Percentiles rank a stretch among this genome's conserved stretches.
phyloP scores from a whole-genome alignment of 2,888 invertebrate species.

The Agrilus biguttatus region DNA sequence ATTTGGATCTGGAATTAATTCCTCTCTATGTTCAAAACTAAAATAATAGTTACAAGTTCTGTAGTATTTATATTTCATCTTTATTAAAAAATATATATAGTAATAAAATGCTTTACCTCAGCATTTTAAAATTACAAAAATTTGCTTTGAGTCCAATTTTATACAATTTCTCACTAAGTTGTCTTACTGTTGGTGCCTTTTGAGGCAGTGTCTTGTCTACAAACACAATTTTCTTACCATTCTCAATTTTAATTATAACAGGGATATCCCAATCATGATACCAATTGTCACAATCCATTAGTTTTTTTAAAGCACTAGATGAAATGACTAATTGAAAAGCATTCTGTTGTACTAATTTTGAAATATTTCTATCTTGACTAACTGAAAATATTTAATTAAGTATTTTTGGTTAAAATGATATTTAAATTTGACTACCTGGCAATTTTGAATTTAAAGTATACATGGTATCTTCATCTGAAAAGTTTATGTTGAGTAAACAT shows the following conservation, averaged over 20 bases:
- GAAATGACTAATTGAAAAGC: slow-evolving; percentile 22
- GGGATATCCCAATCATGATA: slow-evolving; percentile 21
- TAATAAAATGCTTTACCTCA: slow-evolving; percentile 12
- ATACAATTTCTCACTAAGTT: slow-evolving; percentile 16
- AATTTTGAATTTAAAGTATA: slow-evolving; percentile 10
- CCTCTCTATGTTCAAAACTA: neutral
- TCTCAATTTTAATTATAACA: slow-evolving; percentile 17
- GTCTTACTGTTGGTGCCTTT: slow-evolving; percentile 11
- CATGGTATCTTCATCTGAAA: slow-evolving; percentile 4
- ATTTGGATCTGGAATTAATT: neutral
- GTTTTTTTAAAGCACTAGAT: slow-evolving; percentile 19
- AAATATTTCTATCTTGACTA: slow-evolving; percentile 19
- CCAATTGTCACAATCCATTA: slow-evolving; percentile 20
- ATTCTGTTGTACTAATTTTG: slow-evolving; percentile 13
- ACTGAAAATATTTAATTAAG: slow-evolving; percentile 13
- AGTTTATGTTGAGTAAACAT: slow-evolving; percentile 4
- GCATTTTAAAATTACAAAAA: slow-evolving; percentile 20
- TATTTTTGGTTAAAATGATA: neutral
- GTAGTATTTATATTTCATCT: neutral
- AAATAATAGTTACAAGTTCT: neutral
- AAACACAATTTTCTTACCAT: slow-evolving; percentile 18
- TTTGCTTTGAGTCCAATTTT: slow-evolving; percentile 19
- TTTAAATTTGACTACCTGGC: slow-evolving; percentile 9
- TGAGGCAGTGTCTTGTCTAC: slow-evolving; percentile 22
- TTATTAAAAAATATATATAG: neutral